These are phyloP conservation scores for Drosophila guanche DNA, from an alignment of 1,140 invertebrate species.

Conservation along the genomic window DNA sequence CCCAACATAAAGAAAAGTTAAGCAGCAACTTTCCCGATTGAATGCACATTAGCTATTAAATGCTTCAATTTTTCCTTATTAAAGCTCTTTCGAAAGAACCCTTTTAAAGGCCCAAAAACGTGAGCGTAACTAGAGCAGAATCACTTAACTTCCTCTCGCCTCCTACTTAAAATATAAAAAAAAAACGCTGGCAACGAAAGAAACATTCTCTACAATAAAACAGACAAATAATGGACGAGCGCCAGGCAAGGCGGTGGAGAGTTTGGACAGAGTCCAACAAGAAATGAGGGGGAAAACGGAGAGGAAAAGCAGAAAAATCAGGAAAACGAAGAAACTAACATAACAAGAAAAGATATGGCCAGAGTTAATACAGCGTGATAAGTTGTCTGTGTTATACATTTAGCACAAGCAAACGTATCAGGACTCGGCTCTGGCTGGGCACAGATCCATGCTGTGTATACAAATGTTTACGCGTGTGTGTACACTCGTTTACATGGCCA, in stretches of 20 bases:
- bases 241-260: conserved; percentile 8
- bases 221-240: conserved; percentile 44
- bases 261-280: conserved; percentile 19
- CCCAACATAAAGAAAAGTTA: conserved; percentile 22
- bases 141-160: conserved; percentile 52
- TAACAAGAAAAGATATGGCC: conserved; percentile 16
- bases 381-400: conserved; percentile 60
- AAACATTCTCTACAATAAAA: conserved; percentile 27
- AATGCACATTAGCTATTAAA: conserved; percentile 30
- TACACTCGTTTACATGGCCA: too few relatives aligned
- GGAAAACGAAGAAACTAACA: conserved; percentile 14
- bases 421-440: conserved; percentile 8
- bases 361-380: conserved; percentile 65
- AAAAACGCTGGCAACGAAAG: conserved; percentile 16
- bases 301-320: background rate
- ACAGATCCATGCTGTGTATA: conserved; percentile 3
- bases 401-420: conserved; percentile 47
- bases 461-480: too few relatives aligned
- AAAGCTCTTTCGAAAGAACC: conserved; percentile 26
- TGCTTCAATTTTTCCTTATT: conserved; percentile 18
- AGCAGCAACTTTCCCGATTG: conserved; percentile 29
- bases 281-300: conserved; percentile 11
- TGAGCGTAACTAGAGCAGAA: conserved; percentile 10
- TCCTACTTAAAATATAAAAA: conserved; percentile 30
- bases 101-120: conserved; percentile 4